These are phyloP conservation scores for Dryoscopus gambensis DNA, from an alignment of 2,113 vertebrate species.

Conservation along the genomic window DNA sequence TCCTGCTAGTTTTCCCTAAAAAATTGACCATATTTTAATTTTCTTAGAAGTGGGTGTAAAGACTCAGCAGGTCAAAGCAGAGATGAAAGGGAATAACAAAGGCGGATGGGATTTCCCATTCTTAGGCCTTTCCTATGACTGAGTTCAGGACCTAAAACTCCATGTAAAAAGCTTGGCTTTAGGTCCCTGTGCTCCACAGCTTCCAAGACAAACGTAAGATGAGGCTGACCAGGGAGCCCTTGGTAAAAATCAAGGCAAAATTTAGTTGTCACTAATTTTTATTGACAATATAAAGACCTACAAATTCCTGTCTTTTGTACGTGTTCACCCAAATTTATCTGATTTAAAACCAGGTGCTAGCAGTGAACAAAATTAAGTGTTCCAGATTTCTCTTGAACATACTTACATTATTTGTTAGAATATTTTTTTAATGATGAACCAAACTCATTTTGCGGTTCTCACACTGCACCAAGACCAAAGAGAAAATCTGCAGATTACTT, in stretches of 20 bases:
- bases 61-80: not conserved
- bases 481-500: not conserved
- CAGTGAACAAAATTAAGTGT: not conserved
- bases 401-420: not conserved
- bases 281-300: not conserved
- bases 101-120: not conserved
- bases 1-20: not conserved
- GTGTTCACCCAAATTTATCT: not conserved
- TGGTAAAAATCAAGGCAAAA: not conserved
- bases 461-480: accelerated
- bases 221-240: not conserved
- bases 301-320: not conserved
- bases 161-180: not conserved
- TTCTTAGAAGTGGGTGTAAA: not conserved
- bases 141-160: not conserved
- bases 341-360: not conserved
- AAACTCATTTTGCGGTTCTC: not conserved
- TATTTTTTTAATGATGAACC: not conserved
- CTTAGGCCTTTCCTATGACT: not conserved
- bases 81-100: not conserved
- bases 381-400: not conserved
- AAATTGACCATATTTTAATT: not conserved
- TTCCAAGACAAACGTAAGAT: not conserved
- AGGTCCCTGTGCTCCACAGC: not conserved
- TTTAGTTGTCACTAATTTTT: not conserved